Base-by-base conservation (phyloP, 2,113 vertebrate species). In the Leptodactylus fuscus region DNA sequence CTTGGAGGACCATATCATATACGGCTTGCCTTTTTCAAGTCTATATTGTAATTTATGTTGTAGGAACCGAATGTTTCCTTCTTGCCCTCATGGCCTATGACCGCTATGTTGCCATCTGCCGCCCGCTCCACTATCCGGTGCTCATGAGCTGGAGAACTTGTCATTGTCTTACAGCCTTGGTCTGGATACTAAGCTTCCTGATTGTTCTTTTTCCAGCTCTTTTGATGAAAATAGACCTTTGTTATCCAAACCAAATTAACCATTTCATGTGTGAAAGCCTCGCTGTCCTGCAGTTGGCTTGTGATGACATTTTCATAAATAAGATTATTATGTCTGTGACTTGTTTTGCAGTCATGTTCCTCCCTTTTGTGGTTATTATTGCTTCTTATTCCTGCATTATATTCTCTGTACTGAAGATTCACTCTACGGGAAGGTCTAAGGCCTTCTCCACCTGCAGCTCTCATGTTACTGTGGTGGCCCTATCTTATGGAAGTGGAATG, bases 391-490 rank as follows among this genome's bases (percentile, higher is more conserved):
- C 62, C 1, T 62, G 65, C 38, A 88, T 89, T 16, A 24, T 77
- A 13, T 34, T 53, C 6, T 79, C 89, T 15, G 29, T 88, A 15
- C 32, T 89, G 78, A 86, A 76, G 49, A 88, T 88, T 3, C 9
- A 0, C 10, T 90, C 88, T 9, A 53, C 87, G 0, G 86, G 88
- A 10, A 79, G 85, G 9, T 16, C 29, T 71, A 89, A 86, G 81
- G 88, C 87, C 27, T 90, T 90, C 78, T 89, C 88, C 16, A 90
- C 88, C 9, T n/a, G n/a, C n/a, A n/a, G n/a, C n/a, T n/a, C n/a
- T n/a, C n/a, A n/a, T n/a, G n/a, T n/a, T n/a, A n/a, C n/a, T n/a
- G n/a, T n/a, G n/a, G n/a, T n/a, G n/a, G n/a, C n/a, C n/a, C n/a
- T n/a, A n/a, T n/a, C n/a, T n/a, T n/a, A n/a, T n/a, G n/a, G n/a